Base-by-base conservation (phyloP, 2,888 invertebrate species). In the Orchesella flavescens region DNA sequence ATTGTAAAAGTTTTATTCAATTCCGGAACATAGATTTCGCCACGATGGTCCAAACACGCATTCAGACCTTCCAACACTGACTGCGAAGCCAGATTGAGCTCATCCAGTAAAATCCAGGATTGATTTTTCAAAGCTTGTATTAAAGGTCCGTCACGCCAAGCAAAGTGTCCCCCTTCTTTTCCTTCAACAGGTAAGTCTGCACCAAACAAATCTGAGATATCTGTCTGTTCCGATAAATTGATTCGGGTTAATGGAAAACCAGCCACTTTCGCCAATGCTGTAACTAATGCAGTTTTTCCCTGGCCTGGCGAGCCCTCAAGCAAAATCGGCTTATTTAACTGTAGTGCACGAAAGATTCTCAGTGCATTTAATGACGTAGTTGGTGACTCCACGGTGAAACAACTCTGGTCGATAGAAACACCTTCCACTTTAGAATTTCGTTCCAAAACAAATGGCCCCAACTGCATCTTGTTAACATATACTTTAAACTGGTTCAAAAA, bases 161-260 rank as follows among this genome's bases (percentile, higher is more conserved):
- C 93, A 91, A 99, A 99, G 88, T 95, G 93, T 0, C 98, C 98
- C 17, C 94, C 93, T 69, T 91, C 91, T 5, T 94, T 95, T 78
- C 96, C 96, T 91, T 98, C 97, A 0, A 96, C 93, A 0, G 99
- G 99, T 66, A 99, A 91, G 91, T 99, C 99, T 2, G 98, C 96
- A 24, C 99, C 99, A 90, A 99, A 99, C 61, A 99, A 92, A 91
- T 99, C 99, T 13, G 96, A 84, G 74, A 99, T 94, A 90, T 99
- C 99, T 53, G 99, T 99, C 91, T 99, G 99, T 89, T 99, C 99
- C 71, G 99, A 99, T 68, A 99, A 92, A 92, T 99, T 99, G 83
- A 99, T 97, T 65, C 99, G 92, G 78, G 86, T 84, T n/a, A 88
- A 44, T 0, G 85, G 34, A 79, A 66, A 72, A 13, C 85, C 78